Base-by-base conservation (phyloP, 2,888 invertebrate genomes). In the Dioctria linearis region DNA sequence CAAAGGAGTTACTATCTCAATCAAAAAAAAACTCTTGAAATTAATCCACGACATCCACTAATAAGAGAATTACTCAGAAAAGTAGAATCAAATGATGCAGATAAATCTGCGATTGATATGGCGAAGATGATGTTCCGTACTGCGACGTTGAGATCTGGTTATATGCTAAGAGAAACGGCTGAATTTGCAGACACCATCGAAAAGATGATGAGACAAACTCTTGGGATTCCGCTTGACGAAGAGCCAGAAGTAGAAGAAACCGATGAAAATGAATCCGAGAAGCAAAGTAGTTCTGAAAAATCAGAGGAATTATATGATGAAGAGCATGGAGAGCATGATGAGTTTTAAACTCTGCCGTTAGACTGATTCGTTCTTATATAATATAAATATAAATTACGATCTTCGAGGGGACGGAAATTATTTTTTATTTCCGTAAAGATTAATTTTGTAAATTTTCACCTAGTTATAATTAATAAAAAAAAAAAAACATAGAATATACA, bases 41-140 rank as follows among this genome's bases (percentile, higher is more conserved):
- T 99, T 85, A 99, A 99, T 90, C 98, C 99, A 61, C 92, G 97
- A 78, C 99, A 99, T 92, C 99, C 99, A 40, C 91, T 99, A 73
- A 94, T 99, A 86, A 94, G 94, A 84, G 98, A 98, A 90, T 91
- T 99, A 83, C 90, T 98, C 87, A 93, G 94, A 46, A 92, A 96
- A 85, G 94, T 98, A 37, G 92, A 92, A 83, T 92, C 93, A 82
- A 95, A 96, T 88, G 92, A 94, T 63, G 92, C 93, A 54, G 96
- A 97, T 89, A 90, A 92, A 11, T 92, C 91, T 2, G 96, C 97
- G 9, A 93, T 93, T 87, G 93, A 95, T 80, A 96, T 96, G 88
- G 97, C 98, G 6, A 85, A 93, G 81, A 95, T 98, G 91, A 93
- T 99, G 92, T 96, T 95, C 91, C 94, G 95, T 87, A 96, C 97